Percentiles rank a stretch among this genome's conserved stretches.
These are phyloP conservation scores for Dolichomitus sp. DNA, from an alignment of 2,888 invertebrate species.

Conservation along the genomic window DNA sequence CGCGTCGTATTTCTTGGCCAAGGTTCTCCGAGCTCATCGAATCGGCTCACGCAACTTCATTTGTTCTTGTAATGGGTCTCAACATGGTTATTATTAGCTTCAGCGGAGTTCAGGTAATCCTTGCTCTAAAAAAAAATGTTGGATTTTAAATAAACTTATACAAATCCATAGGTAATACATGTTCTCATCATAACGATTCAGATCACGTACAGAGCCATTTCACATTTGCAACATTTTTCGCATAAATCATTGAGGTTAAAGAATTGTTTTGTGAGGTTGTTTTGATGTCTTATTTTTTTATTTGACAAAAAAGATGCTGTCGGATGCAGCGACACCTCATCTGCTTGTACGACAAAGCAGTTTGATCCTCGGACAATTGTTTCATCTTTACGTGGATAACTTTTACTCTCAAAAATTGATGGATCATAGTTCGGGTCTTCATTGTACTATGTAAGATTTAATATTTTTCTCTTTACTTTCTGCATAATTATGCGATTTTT, in stretches of 20 bases:
- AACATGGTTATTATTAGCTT: slow-evolving; percentile 63
- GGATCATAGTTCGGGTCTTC: slow-evolving; percentile 23
- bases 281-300: not conserved
- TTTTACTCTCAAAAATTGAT: slow-evolving; percentile 28
- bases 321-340: not conserved
- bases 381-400: slow-evolving; percentile 36
- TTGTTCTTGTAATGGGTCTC: slow-evolving; percentile 49
- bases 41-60: slow-evolving; percentile 55
- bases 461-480: not conserved
- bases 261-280: not conserved
- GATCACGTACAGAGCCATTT: no score
- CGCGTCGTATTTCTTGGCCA: slow-evolving; percentile 1
- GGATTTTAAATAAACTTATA: no score
- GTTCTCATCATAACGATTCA: no score
- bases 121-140: not conserved
- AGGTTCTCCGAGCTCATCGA: slow-evolving; percentile 61
- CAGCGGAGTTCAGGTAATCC: slow-evolving; percentile 55
- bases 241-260: not conserved
- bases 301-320: slow-evolving; percentile 5
- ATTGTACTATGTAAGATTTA: slow-evolving; percentile 25
- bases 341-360: not conserved
- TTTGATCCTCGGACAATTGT: slow-evolving; percentile 7
- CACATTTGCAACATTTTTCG: no score
- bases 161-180: no score
- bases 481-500: not conserved